These are phyloP conservation scores for Cecropterus lyciades DNA, from an alignment of 1,140 invertebrate genomes.

Conservation along the genomic window DNA sequence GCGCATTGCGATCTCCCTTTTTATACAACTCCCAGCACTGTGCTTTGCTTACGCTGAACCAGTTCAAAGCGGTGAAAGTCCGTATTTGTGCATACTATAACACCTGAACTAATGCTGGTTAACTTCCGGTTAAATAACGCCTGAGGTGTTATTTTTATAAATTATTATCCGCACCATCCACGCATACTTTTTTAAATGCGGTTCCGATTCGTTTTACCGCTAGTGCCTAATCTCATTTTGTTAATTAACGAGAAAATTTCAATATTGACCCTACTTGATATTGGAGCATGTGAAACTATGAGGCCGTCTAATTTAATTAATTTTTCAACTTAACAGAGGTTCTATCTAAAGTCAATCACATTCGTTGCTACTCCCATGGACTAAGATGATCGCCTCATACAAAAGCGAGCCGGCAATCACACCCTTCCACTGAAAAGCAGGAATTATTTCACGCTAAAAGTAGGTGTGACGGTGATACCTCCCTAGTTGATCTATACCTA, in stretches of 20 bases:
- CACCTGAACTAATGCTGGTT: slow-evolving; percentile 53
- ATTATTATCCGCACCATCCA: slow-evolving; percentile 28
- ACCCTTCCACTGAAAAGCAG: too few relatives aligned
- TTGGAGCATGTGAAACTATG: not conserved
- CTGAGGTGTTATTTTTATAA: slow-evolving; percentile 53
- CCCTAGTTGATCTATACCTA: too few relatives aligned
- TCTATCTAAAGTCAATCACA: too few relatives aligned
- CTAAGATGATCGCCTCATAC: too few relatives aligned
- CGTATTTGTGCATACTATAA: slow-evolving; percentile 56
- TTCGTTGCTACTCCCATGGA: too few relatives aligned
- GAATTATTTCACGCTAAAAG: too few relatives aligned
- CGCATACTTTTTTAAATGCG: slow-evolving; percentile 17
- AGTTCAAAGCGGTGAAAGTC: slow-evolving; percentile 66
- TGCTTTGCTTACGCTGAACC: slow-evolving; percentile 46
- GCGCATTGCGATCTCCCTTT: slow-evolving; percentile 48
- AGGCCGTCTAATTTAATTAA: not conserved
- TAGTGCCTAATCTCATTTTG: slow-evolving; percentile 16
- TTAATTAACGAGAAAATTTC: slow-evolving; percentile 12
- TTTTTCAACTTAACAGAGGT: too few relatives aligned
- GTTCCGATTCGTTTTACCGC: slow-evolving; percentile 15
- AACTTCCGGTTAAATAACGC: slow-evolving; percentile 52
- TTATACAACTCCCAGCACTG: slow-evolving; percentile 42
- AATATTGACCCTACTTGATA: not conserved
- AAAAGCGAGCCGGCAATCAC: too few relatives aligned
- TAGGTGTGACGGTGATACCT: too few relatives aligned